Conservation (phyloP, 2,888 invertebrate genomes). For the Tethea ocularis region DNA sequence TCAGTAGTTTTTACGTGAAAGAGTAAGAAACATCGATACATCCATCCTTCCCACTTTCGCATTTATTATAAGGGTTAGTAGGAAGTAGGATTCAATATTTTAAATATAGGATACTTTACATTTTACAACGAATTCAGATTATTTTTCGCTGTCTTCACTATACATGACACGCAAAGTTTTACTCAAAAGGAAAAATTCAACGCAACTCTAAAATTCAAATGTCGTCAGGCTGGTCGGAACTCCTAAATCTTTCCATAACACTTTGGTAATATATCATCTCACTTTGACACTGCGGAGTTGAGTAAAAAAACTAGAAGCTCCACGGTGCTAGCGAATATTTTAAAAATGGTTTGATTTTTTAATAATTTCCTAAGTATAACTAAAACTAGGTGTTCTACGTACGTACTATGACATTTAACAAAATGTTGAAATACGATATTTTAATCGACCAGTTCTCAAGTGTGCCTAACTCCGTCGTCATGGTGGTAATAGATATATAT, state of each 20-base stretch:
- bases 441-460: no score
- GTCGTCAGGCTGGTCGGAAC: background rate
- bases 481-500: no score
- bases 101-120: background rate
- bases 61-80: no score
- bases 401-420: no score
- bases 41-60: no score
- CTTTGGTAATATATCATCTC: slow-evolving; percentile 1
- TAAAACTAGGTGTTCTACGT: no score
- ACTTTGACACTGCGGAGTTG: slow-evolving; percentile 2
- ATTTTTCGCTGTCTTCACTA: background rate
- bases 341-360: background rate
- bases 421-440: no score
- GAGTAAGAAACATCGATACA: no score
- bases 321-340: background rate
- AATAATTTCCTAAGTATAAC: no score
- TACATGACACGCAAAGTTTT: background rate
- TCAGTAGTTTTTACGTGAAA: no score
- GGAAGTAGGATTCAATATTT: no score
- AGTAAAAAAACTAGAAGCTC: background rate
- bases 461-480: no score
- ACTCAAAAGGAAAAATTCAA: background rate
- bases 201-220: slow-evolving; percentile 2
- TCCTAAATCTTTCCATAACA: slow-evolving; percentile 8
- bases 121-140: background rate